phyloP scores from a whole-genome alignment of 1,140 invertebrate genomes.

The Amyelois transitella region DNA sequence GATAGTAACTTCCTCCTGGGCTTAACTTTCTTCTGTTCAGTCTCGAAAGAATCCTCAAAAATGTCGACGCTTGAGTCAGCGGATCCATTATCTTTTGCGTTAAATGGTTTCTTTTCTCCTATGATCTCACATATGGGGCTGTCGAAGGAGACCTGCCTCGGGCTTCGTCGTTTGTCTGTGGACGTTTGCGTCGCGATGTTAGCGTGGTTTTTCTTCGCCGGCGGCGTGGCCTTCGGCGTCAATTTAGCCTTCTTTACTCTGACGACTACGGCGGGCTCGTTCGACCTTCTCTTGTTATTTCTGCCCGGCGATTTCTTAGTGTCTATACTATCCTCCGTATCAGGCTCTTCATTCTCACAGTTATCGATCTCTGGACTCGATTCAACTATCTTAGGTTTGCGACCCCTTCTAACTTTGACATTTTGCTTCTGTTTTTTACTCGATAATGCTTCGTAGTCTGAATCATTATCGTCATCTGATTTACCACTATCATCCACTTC shows the following conservation, averaged over 20 bases:
- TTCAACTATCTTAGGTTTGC: slow-evolving; percentile 20
- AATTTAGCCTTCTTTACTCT: slow-evolving; percentile 55
- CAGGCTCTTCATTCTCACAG: slow-evolving; percentile 12
- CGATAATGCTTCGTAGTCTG: slow-evolving; percentile 15
- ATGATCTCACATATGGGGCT: slow-evolving; percentile 53
- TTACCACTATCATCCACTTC: slow-evolving; percentile 9
- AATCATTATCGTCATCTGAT: slow-evolving; percentile 8
- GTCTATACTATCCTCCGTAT: slow-evolving; percentile 20
- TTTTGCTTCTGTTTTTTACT: slow-evolving; percentile 25
- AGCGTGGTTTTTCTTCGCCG: slow-evolving; percentile 47
- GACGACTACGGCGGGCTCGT: slow-evolving; percentile 39
- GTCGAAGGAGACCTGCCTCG: slow-evolving; percentile 56
- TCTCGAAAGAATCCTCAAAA: slow-evolving; percentile 61
- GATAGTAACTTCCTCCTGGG: slow-evolving; percentile 42
- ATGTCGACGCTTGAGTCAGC: slow-evolving; percentile 52
- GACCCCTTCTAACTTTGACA: slow-evolving; percentile 17
- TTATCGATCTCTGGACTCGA: slow-evolving; percentile 3
- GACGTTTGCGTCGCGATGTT: slow-evolving; percentile 59
- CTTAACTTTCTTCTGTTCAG: slow-evolving; percentile 46
- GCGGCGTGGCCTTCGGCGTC: slow-evolving; percentile 45
- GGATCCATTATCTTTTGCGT: slow-evolving; percentile 18
- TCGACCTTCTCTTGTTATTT: slow-evolving; percentile 43
- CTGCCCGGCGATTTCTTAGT: slow-evolving; percentile 18
- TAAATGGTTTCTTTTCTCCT: slow-evolving; percentile 31
- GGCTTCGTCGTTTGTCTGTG: slow-evolving; percentile 31